A percentile compares a stretch with the other conserved stretches of the same genome.
Conservation (phyloP, 2,113 vertebrate species). For the Xiphias gladius region DNA sequence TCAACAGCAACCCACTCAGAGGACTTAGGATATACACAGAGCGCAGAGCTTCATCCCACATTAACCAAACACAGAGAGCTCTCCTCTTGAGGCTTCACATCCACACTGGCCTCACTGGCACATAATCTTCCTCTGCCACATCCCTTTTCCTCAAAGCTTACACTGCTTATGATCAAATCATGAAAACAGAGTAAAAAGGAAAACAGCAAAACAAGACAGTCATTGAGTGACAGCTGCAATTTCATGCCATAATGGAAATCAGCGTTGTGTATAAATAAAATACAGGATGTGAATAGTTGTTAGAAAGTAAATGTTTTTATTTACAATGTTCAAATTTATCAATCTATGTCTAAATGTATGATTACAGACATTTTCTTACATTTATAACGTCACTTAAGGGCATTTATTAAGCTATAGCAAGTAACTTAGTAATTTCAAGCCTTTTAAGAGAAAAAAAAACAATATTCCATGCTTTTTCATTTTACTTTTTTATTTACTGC, state of each 20-base stretch:
- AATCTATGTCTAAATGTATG: background rate
- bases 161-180: constrained; percentile 40
- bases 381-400: background rate
- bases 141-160: constrained; percentile 29
- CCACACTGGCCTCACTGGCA: constrained; percentile 26
- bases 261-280: constrained; percentile 10
- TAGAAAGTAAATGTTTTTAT: no score
- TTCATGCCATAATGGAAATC: constrained; percentile 32
- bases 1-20: constrained; percentile 72
- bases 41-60: constrained; percentile 65
- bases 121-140: constrained; percentile 47
- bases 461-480: background rate
- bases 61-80: constrained; percentile 59
- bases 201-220: constrained; percentile 16
- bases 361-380: background rate
- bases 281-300: background rate
- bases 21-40: constrained; percentile 58
- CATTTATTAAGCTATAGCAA: background rate
- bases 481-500: constrained; percentile 15
- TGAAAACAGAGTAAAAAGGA: constrained; percentile 9
- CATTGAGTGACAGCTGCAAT: constrained; percentile 25
- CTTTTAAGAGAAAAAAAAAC: background rate
- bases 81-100: constrained; percentile 56
- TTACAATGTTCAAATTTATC: background rate
- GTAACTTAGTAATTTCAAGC: background rate